Base-by-base conservation (phyloP, 2,888 invertebrate genomes). In the Hirtodrosophila alboralis region DNA sequence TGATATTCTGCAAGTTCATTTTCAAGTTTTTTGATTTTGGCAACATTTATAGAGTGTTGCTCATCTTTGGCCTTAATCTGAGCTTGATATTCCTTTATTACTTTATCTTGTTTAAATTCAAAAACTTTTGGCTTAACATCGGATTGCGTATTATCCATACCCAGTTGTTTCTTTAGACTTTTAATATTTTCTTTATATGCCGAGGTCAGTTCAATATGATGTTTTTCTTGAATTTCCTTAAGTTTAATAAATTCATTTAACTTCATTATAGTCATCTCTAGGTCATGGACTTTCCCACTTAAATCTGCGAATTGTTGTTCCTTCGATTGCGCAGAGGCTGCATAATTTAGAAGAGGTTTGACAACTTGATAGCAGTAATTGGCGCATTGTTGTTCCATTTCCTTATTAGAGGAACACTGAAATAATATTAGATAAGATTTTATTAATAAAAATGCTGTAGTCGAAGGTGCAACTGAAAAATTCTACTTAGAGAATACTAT, bases 301-400 rank as follows among this genome's bases (percentile, higher is more conserved):
- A 53, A 2, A n/a, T 47, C 23, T 2, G 9, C 3, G 9, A 37
- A 18, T 31, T 48, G 30, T 16, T 8, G 1, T 7, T 23, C 16
- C 12, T 45, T 37, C n/a, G 12, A 7, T 47, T 13, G 14, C 0
- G 23, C 3, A 9, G 23, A 23, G 1, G 37, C 9, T 8, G 23
- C 21, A 37, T 23, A 12, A 9, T 30, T 48, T 2, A 53, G 16
- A 12, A 47, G 49, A 3, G 37, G 48, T 3, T 37, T 37, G 1
- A 53, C 37, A 7, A 44, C 10, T 28, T 44, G n/a, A 28, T 14
- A 44, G 8, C 45, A 52, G 8, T 37, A 13, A 1, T 4, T 4
- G 5, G 10, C 9, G 9, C 23, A 23, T 1, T 7, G 6, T 8
- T 8, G 3, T 4, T 23, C 23, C n/a, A 21, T 37, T 8, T 13